Evolutionary conservation across 2,113 vertebrate species (phyloP).

Genomic region (Cyanistes caeruleus): DNA sequence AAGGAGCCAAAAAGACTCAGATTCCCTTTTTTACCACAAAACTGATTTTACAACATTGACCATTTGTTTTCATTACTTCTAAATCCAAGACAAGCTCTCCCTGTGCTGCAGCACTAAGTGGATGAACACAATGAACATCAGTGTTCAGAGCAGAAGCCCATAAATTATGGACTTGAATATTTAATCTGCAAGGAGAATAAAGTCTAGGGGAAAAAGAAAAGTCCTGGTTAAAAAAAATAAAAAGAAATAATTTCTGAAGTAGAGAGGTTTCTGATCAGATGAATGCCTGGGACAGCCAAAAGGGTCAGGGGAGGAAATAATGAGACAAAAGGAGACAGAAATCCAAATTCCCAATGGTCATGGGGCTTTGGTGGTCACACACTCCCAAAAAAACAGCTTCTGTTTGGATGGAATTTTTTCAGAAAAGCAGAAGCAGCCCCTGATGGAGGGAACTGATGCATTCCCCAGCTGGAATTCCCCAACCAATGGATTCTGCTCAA

Average conservation of each 20-base stretch:
- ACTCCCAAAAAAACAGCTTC: background rate
- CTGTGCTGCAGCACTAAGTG: background rate
- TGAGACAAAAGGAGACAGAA: background rate
- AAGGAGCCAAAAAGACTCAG: background rate
- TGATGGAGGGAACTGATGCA: conserved; percentile 18
- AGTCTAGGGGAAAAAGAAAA: background rate
- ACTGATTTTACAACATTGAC: background rate
- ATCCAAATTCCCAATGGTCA: background rate
- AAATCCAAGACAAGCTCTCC: background rate
- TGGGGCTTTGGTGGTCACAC: background rate
- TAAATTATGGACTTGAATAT: background rate
- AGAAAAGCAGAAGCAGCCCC: background rate
- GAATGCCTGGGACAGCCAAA: background rate
- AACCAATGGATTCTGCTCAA: conserved; percentile 49
- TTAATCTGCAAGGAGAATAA: background rate
- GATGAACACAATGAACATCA: background rate
- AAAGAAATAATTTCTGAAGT: background rate
- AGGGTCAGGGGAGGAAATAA: background rate
- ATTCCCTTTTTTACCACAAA: background rate
- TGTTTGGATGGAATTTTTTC: background rate
- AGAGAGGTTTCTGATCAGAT: background rate
- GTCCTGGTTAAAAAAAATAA: background rate
- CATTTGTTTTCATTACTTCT: background rate
- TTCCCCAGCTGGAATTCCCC: conserved; percentile 21
- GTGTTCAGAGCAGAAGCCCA: background rate